A percentile compares a stretch with the other conserved stretches of the same genome.
Conservation (phyloP, 2,113 vertebrate species). For the Atherinomorus stipes region DNA sequence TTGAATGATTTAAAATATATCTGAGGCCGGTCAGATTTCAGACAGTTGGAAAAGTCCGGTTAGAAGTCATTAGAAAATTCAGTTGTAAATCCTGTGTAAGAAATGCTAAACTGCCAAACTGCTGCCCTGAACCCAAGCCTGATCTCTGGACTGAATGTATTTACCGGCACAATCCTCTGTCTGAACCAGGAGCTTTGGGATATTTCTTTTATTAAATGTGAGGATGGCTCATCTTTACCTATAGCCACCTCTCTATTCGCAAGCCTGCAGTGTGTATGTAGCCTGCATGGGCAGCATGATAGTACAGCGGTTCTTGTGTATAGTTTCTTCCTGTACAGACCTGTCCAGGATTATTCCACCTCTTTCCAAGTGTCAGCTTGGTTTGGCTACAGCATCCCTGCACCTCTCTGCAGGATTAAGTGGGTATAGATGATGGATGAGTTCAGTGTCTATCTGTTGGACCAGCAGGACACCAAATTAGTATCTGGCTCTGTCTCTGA, state of each 20-base stretch:
- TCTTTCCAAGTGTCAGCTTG: too few relatives aligned
- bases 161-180: too few relatives aligned
- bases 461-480: neutral
- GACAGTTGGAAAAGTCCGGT: neutral
- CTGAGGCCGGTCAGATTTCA: neutral
- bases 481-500: neutral
- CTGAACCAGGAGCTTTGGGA: too few relatives aligned
- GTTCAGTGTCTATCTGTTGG: neutral
- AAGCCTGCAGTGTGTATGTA: too few relatives aligned
- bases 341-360: too few relatives aligned
- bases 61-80: neutral
- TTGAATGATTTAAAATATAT: neutral
- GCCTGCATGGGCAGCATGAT: too few relatives aligned
- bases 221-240: too few relatives aligned
- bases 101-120: neutral
- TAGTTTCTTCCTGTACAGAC: too few relatives aligned
- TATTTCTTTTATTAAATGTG: too few relatives aligned
- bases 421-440: neutral
- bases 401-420: neutral
- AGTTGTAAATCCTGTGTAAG: neutral
- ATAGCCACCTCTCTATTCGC: too few relatives aligned
- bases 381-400: too few relatives aligned
- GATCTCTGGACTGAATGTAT: neutral
- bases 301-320: too few relatives aligned
- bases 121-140: neutral